phyloP scores from a whole-genome alignment of 2,113 vertebrate species.

The Probosciger aterrimus region DNA sequence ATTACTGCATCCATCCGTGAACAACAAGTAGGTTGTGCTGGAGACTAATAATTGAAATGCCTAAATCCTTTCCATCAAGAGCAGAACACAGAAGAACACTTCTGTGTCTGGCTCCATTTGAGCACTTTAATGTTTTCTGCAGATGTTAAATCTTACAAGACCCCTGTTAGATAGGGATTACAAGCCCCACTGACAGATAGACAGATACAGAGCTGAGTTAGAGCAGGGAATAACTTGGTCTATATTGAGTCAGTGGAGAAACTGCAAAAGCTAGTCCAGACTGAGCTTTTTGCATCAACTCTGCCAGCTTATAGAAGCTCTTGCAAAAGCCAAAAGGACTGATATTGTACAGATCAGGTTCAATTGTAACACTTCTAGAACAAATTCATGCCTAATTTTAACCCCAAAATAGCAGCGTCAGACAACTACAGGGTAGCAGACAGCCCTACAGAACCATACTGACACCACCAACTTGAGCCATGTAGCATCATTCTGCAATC shows the following conservation, averaged over 20 bases:
- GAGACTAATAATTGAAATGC: background rate
- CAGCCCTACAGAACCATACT: background rate
- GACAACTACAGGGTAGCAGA: background rate
- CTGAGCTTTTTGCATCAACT: background rate
- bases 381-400: background rate
- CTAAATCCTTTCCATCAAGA: background rate
- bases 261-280: background rate
- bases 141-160: background rate
- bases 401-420: background rate
- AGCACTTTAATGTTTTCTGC: background rate
- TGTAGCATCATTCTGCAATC: background rate
- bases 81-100: background rate
- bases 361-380: background rate
- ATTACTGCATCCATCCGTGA: constrained; percentile 33
- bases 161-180: background rate
- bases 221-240: background rate
- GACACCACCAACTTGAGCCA: background rate
- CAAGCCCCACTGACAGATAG: background rate
- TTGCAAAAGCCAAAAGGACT: background rate
- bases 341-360: background rate
- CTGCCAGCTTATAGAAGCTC: background rate
- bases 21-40: background rate
- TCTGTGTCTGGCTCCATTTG: background rate
- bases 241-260: background rate
- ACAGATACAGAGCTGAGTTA: background rate